These are phyloP conservation scores for Andrena minutula DNA, from an alignment of 2,888 invertebrate species.

Conservation along the genomic window DNA sequence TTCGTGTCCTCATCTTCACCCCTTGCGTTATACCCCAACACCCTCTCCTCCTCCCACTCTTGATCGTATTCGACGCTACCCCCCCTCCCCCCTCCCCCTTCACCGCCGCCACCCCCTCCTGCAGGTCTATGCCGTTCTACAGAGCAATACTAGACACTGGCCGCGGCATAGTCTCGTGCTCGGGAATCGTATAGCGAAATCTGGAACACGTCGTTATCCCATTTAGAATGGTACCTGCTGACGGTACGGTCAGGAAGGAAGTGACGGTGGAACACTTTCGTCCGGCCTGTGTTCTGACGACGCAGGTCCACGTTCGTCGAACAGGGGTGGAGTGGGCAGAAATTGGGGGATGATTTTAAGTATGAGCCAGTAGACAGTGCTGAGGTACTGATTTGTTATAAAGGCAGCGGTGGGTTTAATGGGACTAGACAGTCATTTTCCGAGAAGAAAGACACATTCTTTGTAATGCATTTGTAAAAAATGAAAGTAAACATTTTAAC, in stretches of 20 bases:
- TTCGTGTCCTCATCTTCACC: conserved; percentile 73
- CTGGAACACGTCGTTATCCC: conserved; percentile 74
- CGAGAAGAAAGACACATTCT: too few species aligned
- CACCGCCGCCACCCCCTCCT: conserved; percentile 40
- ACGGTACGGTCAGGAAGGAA: conserved; percentile 46
- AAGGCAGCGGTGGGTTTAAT: too few species aligned
- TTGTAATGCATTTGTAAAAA: too few species aligned
- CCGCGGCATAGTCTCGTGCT: conserved; percentile 47
- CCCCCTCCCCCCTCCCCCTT: conserved; percentile 54
- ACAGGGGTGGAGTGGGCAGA: background rate
- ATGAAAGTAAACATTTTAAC: too few species aligned
- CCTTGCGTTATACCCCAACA: conserved; percentile 66
- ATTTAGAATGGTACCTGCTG: conserved; percentile 61
- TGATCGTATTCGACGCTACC: conserved; percentile 51
- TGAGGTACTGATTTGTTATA: too few species aligned
- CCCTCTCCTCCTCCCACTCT: conserved; percentile 52
- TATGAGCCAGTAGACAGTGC: too few species aligned
- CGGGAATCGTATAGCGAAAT: conserved; percentile 68
- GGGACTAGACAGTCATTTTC: too few species aligned
- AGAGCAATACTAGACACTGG: conserved; percentile 57
- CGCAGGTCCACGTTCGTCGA: conserved; percentile 8
- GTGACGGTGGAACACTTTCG: conserved; percentile 47
- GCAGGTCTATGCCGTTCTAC: conserved; percentile 56
- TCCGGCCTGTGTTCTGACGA: background rate
- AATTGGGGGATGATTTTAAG: background rate